Percentiles rank a stretch among this genome's conserved stretches.
Evolutionary conservation across 1,140 invertebrate species (phyloP).

Genomic region (Meloidogyne floridensis): DNA sequence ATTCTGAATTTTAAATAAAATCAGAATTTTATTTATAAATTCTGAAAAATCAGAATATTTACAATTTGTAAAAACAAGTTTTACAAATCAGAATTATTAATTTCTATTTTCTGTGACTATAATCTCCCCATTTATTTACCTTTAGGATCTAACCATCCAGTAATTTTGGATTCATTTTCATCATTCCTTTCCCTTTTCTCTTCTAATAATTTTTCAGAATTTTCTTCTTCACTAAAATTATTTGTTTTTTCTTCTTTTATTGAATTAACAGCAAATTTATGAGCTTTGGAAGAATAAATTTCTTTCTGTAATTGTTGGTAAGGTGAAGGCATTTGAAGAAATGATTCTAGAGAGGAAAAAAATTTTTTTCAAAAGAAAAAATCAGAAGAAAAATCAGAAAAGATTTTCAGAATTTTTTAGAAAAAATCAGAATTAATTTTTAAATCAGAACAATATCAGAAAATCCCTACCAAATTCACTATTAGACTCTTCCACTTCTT

Average conservation of each 20-base stretch:
- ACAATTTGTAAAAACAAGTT: too few species aligned
- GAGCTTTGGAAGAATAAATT: slow-evolving; percentile 37
- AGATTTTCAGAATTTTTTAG: too few species aligned
- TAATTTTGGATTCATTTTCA: neutral
- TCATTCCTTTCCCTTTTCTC: neutral
- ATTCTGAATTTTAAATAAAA: too few species aligned
- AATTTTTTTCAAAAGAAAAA: too few species aligned
- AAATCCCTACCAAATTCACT: neutral
- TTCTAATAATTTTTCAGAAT: slow-evolving; percentile 31
- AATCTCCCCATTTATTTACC: neutral
- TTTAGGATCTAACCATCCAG: slow-evolving; percentile 16
- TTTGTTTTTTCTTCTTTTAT: slow-evolving; percentile 19
- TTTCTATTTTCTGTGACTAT: neutral
- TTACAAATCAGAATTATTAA: too few species aligned
- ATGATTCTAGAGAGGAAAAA: slow-evolving; percentile 40
- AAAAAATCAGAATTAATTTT: too few species aligned
- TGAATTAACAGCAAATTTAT: slow-evolving; percentile 45
- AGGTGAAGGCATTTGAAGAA: slow-evolving; percentile 41
- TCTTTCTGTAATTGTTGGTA: slow-evolving; percentile 37
- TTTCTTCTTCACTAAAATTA: neutral
- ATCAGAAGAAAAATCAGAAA: too few species aligned
- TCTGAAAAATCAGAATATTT: too few species aligned
- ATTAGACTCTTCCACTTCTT: neutral
- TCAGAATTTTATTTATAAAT: too few species aligned
- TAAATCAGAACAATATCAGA: neutral